phyloP scores from a whole-genome alignment of 2,113 vertebrate species.

The Lophotis ruficrista region DNA sequence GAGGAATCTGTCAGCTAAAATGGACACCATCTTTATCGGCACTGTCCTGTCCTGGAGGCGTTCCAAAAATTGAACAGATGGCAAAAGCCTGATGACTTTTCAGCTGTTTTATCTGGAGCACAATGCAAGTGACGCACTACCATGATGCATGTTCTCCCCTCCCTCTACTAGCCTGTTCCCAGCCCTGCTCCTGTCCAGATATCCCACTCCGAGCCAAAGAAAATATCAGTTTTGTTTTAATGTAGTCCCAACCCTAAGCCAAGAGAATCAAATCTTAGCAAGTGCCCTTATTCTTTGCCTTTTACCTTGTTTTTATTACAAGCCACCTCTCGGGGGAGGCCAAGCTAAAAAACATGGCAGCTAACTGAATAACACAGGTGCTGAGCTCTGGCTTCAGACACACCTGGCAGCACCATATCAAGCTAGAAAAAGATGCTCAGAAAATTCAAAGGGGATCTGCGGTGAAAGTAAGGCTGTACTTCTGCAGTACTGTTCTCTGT shows the following conservation, averaged over 20 bases:
- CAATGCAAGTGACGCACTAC: not conserved
- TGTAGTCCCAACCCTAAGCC: not conserved
- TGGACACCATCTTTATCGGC: not conserved
- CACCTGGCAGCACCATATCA: not conserved
- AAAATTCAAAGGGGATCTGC: not conserved
- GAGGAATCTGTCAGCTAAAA: not conserved
- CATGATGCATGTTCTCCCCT: not conserved
- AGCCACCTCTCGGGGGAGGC: not conserved
- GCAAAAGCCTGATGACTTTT: not conserved
- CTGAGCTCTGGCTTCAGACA: not conserved
- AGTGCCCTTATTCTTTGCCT: not conserved
- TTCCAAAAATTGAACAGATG: not conserved
- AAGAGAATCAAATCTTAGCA: not conserved
- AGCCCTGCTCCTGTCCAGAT: not conserved
- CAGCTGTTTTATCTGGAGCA: not conserved
- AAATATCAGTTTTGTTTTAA: not conserved
- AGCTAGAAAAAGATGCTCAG: not conserved
- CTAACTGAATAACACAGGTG: not conserved
- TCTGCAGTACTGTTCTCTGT: not conserved
- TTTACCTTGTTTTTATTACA: conserved; percentile 10
- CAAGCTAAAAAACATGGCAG: not conserved
- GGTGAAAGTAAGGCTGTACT: not conserved
- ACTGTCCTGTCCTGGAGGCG: not conserved
- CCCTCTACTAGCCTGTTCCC: not conserved
- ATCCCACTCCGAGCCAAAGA: not conserved